Evolutionary conservation across 2,113 vertebrate genomes (phyloP).

Genomic region (Siniperca knerii): DNA sequence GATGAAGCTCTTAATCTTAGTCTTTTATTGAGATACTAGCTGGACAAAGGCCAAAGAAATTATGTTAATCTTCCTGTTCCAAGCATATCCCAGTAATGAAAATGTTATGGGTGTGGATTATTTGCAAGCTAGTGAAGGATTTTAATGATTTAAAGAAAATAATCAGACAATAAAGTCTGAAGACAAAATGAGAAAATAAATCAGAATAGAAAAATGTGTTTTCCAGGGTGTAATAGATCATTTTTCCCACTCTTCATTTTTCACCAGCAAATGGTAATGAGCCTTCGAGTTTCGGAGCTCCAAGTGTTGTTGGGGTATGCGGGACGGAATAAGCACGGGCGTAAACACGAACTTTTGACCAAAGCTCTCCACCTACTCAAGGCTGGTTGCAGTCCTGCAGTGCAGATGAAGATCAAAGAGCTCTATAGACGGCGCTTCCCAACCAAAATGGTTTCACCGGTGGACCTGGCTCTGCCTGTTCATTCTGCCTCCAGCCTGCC

Average conservation of each 20-base stretch:
- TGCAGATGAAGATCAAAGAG: conserved; percentile 99
- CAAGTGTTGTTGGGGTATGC: conserved; percentile 99
- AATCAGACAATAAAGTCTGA: background rate
- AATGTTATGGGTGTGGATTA: background rate
- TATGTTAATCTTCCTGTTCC: background rate
- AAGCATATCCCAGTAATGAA: conserved; percentile 7
- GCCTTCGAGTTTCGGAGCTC: conserved; percentile 99
- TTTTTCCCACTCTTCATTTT: conserved; percentile 54
- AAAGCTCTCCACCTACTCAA: conserved; percentile 98
- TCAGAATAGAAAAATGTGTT: background rate
- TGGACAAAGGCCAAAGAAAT: background rate
- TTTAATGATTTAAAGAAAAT: background rate
- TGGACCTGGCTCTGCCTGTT: conserved; percentile 93
- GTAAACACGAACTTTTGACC: conserved; percentile 99
- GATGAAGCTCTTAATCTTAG: background rate
- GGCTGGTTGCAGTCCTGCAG: conserved; percentile 97
- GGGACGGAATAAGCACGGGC: conserved; percentile 98
- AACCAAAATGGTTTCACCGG: conserved; percentile 96
- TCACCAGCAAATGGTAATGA: conserved; percentile 99
- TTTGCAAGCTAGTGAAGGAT: background rate
- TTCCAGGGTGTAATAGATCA: conserved; percentile 30
- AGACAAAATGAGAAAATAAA: background rate
- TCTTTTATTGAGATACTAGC: background rate
- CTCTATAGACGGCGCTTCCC: conserved; percentile 97
- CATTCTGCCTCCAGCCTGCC: conserved; percentile 91